A percentile compares a stretch with the other conserved stretches of the same genome.
Conservation (phyloP, 1,140 invertebrate genomes). For the Sweltsa coloradensis region DNA sequence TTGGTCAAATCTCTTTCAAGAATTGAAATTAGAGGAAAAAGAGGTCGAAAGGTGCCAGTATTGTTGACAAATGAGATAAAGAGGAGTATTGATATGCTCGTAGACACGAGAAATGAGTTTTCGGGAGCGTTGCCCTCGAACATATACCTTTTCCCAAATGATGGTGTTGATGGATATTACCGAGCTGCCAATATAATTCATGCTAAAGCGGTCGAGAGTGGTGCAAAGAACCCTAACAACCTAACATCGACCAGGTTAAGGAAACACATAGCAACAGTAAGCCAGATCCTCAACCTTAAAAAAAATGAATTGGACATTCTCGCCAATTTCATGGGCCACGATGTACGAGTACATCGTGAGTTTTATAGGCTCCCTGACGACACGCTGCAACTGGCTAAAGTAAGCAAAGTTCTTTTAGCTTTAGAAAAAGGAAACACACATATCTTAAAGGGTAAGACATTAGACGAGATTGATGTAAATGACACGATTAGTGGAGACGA, state of each 20-base stretch:
- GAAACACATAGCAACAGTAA: slow-evolving; percentile 17
- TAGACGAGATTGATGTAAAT: slow-evolving; percentile 6
- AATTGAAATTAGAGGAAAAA: slow-evolving; percentile 13
- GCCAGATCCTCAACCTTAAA: slow-evolving; percentile 6
- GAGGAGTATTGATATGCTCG: neutral
- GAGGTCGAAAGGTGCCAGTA: slow-evolving; percentile 9
- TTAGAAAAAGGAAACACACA: slow-evolving; percentile 3
- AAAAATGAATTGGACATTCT: slow-evolving; percentile 8
- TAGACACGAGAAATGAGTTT: slow-evolving; percentile 3
- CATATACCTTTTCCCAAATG: neutral
- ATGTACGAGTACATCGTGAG: slow-evolving; percentile 14
- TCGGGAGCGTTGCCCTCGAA: neutral
- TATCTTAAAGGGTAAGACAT: neutral
- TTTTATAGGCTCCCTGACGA: slow-evolving; percentile 13
- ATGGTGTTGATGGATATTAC: neutral
- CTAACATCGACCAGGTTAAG: slow-evolving; percentile 13
- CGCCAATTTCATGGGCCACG: slow-evolving; percentile 17
- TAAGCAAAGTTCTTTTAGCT: slow-evolving; percentile 2
- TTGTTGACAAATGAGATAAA: slow-evolving; percentile 7
- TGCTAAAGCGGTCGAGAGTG: slow-evolving; percentile 2
- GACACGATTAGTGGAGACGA: neutral
- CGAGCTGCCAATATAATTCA: neutral
- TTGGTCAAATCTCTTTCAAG: slow-evolving; percentile 4
- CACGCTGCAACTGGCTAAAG: slow-evolving; percentile 7
- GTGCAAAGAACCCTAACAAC: neutral